These are phyloP conservation scores for Thysanoteuthis rhombus DNA, from an alignment of 2,888 invertebrate species.

Conservation along the genomic window DNA sequence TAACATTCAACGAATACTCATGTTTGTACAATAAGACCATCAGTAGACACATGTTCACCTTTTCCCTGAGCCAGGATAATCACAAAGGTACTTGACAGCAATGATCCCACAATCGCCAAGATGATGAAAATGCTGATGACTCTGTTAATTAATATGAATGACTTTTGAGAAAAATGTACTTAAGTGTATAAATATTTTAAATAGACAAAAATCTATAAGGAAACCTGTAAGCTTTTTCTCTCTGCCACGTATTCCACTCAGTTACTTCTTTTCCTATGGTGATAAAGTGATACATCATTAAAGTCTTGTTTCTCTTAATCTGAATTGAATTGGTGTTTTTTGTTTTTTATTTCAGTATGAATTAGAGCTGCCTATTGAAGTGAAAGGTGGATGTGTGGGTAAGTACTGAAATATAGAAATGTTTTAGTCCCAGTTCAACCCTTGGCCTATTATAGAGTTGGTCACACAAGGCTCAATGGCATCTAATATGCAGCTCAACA, in stretches of 20 bases:
- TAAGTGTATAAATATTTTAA: neutral
- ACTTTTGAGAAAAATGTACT: neutral
- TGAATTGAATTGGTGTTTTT: neutral
- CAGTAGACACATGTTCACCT: too few species aligned
- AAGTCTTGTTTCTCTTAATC: neutral
- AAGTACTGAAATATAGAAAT: slow-evolving; percentile 66
- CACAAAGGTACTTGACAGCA: too few species aligned
- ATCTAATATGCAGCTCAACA: too few species aligned
- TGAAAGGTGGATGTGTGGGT: slow-evolving; percentile 83
- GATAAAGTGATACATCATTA: neutral
- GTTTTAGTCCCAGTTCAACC: too few species aligned
- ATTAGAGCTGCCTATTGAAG: slow-evolving; percentile 82
- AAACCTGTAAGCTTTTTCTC: neutral
- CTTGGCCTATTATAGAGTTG: too few species aligned
- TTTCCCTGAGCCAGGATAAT: too few species aligned
- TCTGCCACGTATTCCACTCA: neutral
- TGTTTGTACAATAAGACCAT: too few species aligned
- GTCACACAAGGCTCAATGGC: too few species aligned
- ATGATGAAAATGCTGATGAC: too few species aligned
- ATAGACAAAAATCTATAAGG: neutral
- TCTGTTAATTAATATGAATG: neutral
- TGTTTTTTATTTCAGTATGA: slow-evolving; percentile 76
- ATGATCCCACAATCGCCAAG: too few species aligned
- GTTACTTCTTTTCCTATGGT: neutral
- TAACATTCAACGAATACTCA: too few species aligned